These are phyloP conservation scores for Apodemia hepburni DNA, from an alignment of 2,888 invertebrate genomes.

Conservation along the genomic window DNA sequence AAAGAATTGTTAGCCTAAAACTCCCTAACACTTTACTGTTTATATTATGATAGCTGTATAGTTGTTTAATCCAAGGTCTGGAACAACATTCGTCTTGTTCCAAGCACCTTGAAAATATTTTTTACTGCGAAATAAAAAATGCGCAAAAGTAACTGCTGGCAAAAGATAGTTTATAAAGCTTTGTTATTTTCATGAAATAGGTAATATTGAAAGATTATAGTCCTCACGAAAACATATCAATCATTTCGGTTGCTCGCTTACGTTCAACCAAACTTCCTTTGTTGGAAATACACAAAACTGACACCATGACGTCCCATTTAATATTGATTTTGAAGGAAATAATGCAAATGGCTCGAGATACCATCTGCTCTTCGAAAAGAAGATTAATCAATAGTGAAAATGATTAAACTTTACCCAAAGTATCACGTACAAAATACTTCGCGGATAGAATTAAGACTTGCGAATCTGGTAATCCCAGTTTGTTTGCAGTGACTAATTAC, in stretches of 20 bases:
- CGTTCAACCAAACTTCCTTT: constrained; percentile 1
- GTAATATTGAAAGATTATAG: constrained; percentile 7
- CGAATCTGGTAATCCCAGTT: no score
- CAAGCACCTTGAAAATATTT: no score
- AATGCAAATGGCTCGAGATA: not conserved
- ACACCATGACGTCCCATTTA: constrained; percentile 7
- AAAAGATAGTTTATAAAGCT: not conserved
- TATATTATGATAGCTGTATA: no score
- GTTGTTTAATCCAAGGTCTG: no score
- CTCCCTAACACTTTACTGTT: no score
- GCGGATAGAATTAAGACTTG: no score
- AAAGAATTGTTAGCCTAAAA: no score
- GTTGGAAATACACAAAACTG: constrained; percentile 9
- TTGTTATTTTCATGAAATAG: not conserved
- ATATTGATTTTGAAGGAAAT: constrained; percentile 11
- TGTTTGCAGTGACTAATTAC: no score
- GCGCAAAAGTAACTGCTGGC: not conserved
- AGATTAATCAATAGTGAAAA: constrained; percentile 6
- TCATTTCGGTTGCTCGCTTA: constrained; percentile 4
- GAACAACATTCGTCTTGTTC: no score
- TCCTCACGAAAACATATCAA: constrained; percentile 2
- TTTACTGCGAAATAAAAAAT: no score
- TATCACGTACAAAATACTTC: not conserved
- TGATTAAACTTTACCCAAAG: not conserved
- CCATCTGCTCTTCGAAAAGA: constrained; percentile 9